These are phyloP conservation scores for Cybosia mesomella DNA, from an alignment of 2,888 invertebrate genomes.

Conservation along the genomic window DNA sequence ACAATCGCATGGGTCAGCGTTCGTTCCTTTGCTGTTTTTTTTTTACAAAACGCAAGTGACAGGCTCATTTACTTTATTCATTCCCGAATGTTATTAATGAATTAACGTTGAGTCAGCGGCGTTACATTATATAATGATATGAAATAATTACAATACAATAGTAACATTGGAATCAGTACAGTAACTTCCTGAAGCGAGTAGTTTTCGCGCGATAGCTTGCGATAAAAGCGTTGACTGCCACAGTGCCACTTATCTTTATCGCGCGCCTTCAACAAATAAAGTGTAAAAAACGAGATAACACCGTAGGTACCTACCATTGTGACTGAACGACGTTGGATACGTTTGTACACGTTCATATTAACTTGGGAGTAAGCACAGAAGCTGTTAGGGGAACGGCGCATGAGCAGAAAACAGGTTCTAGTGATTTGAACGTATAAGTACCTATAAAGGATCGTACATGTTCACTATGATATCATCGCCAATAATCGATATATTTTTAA, in stretches of 20 bases:
- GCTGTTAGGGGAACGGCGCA: not conserved
- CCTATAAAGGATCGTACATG: not conserved
- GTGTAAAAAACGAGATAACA: constrained; percentile 84
- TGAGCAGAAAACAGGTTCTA: constrained; percentile 4
- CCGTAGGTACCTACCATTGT: constrained; percentile 65
- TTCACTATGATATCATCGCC: constrained; percentile 8
- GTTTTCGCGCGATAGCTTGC: constrained; percentile 76
- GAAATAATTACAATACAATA: constrained; percentile 26
- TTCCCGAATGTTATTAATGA: not conserved
- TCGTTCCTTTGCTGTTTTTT: not conserved
- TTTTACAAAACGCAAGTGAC: not conserved
- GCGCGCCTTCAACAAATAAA: constrained; percentile 85
- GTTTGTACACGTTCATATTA: not conserved
- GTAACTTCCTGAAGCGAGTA: constrained; percentile 73
- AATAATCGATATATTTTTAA: not conserved
- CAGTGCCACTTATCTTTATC: constrained; percentile 84
- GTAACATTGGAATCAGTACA: constrained; percentile 46
- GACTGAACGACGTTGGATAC: constrained; percentile 58
- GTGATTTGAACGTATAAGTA: too few relatives aligned
- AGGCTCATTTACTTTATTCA: not conserved
- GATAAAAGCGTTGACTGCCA: constrained; percentile 79
- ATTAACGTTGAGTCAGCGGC: not conserved
- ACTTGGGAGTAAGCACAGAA: constrained; percentile 5
- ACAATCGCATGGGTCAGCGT: not conserved
- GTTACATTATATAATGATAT: constrained; percentile 7